Base-by-base conservation (phyloP, 2,797 vertebrate genomes). In the Paramormyrops hopkinsi region DNA sequence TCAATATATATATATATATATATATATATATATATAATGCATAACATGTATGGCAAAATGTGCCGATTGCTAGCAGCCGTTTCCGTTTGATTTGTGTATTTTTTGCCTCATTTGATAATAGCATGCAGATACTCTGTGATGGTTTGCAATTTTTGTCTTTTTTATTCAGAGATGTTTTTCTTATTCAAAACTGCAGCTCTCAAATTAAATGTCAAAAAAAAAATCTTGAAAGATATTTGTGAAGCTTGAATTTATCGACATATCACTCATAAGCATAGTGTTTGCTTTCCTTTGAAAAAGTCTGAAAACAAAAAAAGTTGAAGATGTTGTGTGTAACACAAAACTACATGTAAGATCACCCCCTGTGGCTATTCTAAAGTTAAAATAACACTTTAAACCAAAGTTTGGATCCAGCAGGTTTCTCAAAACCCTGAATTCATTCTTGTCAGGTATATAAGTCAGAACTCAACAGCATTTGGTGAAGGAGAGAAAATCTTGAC, bases 361-460 rank as follows among this genome's bases (percentile, higher is more conserved):
- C 46, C 89, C 48, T 19, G 17, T 9, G n/a, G 89, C 48, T 48
- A 73, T 29, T 48, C 59, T 9, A 25, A 54, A 76, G 59, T 87
- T 89, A 54, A 87, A 87, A 73, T 50, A 87, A 76, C 12, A 79
- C 8, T 22, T 85, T 19, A 48, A 51, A 65, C 53, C 59, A 86
- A 83, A 56, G 50, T 79, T 33, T 44, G 29, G 65, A 50, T 41
- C 22, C 51, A 25, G 33, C 50, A 41, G 83, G 62, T 37, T 48
- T 59, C 22, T 82, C 25, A 54, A 88, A 88, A 50, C 65, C 53
- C 48, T 53, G 25, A 90, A 90, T 90, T 86, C 46, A 69, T 88
- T 59, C 89, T 59, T 88, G 76, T 83, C 53, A 90, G 87, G 86
- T 90, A 88, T 83, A 44, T 88, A 25, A 87, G 59, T 90, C 46